Conservation (phyloP, 2,113 vertebrate genomes). For the Muntiacus muntjak region DNA sequence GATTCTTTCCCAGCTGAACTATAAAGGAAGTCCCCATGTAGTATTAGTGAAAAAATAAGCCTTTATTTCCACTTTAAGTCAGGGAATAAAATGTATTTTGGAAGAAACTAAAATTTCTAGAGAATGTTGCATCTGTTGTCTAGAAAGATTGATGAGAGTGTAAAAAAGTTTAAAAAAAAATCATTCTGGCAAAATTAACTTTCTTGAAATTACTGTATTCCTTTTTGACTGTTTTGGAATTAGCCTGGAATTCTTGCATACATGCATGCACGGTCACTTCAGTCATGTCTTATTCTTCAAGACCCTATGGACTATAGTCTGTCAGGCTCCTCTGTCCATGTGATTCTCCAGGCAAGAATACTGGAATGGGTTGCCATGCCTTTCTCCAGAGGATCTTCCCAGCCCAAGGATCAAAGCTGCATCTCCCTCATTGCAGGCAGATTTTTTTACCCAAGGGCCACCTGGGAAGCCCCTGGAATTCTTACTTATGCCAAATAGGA, state of each 20-base stretch:
- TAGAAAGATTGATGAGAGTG: not conserved
- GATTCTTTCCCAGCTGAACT: not conserved
- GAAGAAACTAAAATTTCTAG: not conserved
- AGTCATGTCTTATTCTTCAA: not conserved
- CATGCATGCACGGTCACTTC: not conserved
- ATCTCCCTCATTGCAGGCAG: not conserved
- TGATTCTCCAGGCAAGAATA: not conserved
- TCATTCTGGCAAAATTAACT: not conserved
- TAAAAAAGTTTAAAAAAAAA: not conserved
- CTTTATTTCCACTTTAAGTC: not conserved
- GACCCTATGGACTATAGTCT: not conserved
- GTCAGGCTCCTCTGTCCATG: not conserved
- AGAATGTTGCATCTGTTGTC: not conserved
- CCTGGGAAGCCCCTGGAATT: not conserved
- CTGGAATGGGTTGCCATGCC: not conserved
- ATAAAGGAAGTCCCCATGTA: not conserved
- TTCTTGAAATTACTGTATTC: not conserved
- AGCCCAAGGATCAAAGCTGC: not conserved
- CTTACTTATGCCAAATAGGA: not conserved
- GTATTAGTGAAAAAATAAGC: not conserved
- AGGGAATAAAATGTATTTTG: not conserved
- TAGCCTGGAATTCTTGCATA: not conserved
- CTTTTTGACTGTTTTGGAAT: not conserved
- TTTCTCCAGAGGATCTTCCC: not conserved
- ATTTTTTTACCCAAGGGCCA: not conserved